Evolutionary conservation across 1,140 invertebrate species (phyloP).

Genomic region (Nylanderia fulva): DNA sequence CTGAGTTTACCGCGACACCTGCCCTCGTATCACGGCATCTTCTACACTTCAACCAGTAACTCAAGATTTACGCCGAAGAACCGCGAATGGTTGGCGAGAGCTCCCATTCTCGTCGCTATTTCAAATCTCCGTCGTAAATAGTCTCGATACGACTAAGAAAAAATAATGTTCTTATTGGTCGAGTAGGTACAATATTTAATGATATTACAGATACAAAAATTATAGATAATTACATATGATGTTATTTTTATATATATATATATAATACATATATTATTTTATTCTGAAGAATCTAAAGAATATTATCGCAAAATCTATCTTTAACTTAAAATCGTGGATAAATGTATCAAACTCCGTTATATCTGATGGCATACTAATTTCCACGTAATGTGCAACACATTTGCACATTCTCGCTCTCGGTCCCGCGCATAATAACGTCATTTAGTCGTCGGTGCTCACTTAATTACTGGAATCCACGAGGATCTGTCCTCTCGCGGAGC

Average conservation of each 20-base stretch:
- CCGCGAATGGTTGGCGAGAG: conserved; percentile 33
- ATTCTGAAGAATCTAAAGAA: not conserved
- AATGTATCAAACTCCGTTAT: conserved; percentile 1
- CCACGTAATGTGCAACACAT: conserved; percentile 23
- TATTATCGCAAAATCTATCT: not conserved
- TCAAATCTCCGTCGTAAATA: not conserved
- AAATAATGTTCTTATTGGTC: not conserved
- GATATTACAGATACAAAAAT: not conserved
- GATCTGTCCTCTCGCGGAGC: conserved; percentile 64
- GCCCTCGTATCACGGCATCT: conserved; percentile 83
- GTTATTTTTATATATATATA: not conserved
- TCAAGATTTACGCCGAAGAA: conserved; percentile 82
- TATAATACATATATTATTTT: too few relatives aligned
- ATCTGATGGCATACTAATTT: conserved; percentile 54
- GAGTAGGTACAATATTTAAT: not conserved
- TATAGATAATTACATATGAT: not conserved
- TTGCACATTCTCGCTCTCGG: conserved; percentile 24
- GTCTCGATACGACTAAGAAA: conserved; percentile 5
- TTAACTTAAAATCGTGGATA: conserved; percentile 1
- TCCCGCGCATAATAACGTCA: conserved; percentile 56
- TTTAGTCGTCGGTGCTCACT: conserved; percentile 65
- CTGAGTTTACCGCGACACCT: conserved; percentile 87
- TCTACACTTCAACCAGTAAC: conserved; percentile 84
- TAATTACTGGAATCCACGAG: conserved; percentile 69
- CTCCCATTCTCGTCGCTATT: conserved; percentile 20